Base-by-base conservation (phyloP, 2,797 vertebrate species). In the Acanthiza pusilla region DNA sequence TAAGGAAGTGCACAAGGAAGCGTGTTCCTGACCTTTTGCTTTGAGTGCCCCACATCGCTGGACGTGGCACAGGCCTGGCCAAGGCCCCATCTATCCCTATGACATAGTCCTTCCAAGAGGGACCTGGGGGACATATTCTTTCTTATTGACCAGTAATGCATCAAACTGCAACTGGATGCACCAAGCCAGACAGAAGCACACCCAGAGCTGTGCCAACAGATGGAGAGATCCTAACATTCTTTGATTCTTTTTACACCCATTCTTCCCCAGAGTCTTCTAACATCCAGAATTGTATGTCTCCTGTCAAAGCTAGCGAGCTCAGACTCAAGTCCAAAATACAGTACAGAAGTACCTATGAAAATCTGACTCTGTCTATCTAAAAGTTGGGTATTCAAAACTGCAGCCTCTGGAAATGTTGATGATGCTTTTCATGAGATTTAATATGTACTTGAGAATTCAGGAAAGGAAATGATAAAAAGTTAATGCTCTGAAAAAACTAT, bases 61-160 rank as follows among this genome's bases (percentile, higher is more conserved):
- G 38, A 30, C 23, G 20, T 3, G 20, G 18, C 14, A 78, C 9
- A 61, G 40, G 8, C 36, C 19, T 76, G 61, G 2, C 12, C 4
- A 6, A 43, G 26, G 34, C 7, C 2, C 20, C 6, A 14, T 2
- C 18, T 30, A 15, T 15, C 5, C 11, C 12, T 29, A 3, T 14
- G 14, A 5, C 20, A 43, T 8, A 73, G 9, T 9, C 30, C 19
- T 70, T 80, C 30, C 43, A 54, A 60, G 36, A 70, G 11, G 23
- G 2, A 58, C 9, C 2, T 36, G 6, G 5, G 58, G 42, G 10
- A 10, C 29, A 30, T 11, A 57, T 76, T 20, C 8, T 55, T 77
- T 50, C 21, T 62, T 11, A 45, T 9, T 50, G 32, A 21, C 25
- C 47, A 66, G 13, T 25, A 83, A 70, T 2, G 0, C 3, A 8